Evolutionary conservation across 2,797 vertebrate genomes (phyloP), one percentile per base, ranked within the genome.

Genomic region (Todus mexicanus): DNA sequence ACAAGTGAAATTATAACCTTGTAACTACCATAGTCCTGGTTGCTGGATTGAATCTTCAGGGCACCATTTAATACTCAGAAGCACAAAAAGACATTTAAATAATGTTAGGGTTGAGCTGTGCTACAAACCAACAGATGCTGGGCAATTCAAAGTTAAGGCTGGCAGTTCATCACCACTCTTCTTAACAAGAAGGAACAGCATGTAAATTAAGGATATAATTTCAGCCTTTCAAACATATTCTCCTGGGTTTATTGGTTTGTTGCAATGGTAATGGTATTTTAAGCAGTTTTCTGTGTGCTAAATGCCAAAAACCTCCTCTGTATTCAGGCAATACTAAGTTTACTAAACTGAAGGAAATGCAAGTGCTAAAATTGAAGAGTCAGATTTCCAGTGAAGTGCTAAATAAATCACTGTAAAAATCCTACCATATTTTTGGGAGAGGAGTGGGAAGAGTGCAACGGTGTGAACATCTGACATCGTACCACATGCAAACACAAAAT

Each of bases 371-470:
- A 80, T 2, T 21, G 43, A 87, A 87, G 31, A 93, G 20, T 45
- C 45, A 85, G 5, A 54, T 80, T 85, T 33, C 14, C 29, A 80
- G 27, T 35, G 78, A 90, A 87, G 19, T 69, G 84, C 43, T 89
- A 96, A 89, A 92, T 87, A 90, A 92, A 89, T 63, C 78, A 35
- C 19, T 89, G 87, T 56, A 75, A 87, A 92, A 89, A 80, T 63
- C 33, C 47, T 42, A 43, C 75, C 40, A 45, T 87, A 38, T 65
- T 80, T 72, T 53, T 38, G 29, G 53, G 78, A 84, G 10, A 17
- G 8, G 18, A 82, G 65, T 64, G 48, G 45, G 71, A 45, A 83
- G 19, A 14, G 45, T 48, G n/a, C 1, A 7, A 66, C 72, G 31
- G 42, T 74, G 72, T 69, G 40, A 93, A 72, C 33, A 77, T 74